Evolutionary conservation across 2,113 vertebrate species (phyloP).

Genomic region (Crotalus viridis): DNA sequence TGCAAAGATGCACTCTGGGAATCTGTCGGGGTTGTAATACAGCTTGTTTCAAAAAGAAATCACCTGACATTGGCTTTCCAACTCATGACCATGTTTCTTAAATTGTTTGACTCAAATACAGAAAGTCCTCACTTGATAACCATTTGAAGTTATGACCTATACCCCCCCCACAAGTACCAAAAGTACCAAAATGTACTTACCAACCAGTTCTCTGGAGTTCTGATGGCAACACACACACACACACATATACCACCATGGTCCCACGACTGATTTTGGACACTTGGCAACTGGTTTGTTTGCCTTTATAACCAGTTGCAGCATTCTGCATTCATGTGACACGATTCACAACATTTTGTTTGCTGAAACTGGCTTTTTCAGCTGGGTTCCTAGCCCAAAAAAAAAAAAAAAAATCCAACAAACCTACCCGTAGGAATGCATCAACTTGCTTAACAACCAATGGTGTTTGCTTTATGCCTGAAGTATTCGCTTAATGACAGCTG

Average conservation of each 20-base stretch:
- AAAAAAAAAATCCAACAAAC: neutral
- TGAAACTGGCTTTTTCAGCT: neutral
- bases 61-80: neutral
- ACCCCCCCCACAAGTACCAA: neutral
- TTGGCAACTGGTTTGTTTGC: neutral
- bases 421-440: neutral
- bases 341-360: neutral
- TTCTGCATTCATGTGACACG: neutral
- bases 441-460: neutral
- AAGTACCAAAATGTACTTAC: neutral
- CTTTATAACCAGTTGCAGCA: neutral
- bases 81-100: neutral
- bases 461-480: neutral
- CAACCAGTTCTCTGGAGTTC: neutral
- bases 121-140: neutral
- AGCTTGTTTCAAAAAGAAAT: constrained; percentile 8
- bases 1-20: neutral
- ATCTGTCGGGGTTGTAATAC: neutral
- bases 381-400: neutral
- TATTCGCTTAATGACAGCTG: neutral
- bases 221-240: neutral
- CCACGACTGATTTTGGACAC: neutral
- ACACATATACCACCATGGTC: neutral
- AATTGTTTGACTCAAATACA: neutral
- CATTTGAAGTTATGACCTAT: neutral